Evolutionary conservation across 2,888 invertebrate genomes (phyloP).

Genomic region (Orchestes rusci): DNA sequence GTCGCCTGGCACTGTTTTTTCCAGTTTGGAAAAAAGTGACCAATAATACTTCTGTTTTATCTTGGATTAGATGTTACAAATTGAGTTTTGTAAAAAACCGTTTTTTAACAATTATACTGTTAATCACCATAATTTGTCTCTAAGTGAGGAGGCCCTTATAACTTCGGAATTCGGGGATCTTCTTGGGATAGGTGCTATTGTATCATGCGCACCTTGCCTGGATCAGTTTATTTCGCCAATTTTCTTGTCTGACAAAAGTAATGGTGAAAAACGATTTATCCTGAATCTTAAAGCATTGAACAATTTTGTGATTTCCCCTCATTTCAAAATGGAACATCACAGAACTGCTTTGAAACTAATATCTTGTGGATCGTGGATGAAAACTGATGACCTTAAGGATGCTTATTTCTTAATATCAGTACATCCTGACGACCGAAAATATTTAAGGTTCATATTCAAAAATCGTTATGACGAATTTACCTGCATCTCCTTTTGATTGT

Average conservation of each 20-base stretch:
- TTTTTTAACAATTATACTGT: not conserved
- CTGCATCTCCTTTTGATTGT: constrained; percentile 4
- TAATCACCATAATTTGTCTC: too few species aligned
- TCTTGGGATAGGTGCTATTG: constrained; percentile 7
- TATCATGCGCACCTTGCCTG: constrained; percentile 4
- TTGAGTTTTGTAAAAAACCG: not conserved
- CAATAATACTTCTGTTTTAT: not conserved
- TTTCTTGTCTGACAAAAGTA: constrained; percentile 12
- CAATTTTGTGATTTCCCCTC: constrained; percentile 20
- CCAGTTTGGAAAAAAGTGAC: not conserved
- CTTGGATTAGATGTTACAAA: not conserved
- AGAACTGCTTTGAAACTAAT: constrained; percentile 19
- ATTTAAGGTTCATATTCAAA: constrained; percentile 27
- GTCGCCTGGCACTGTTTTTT: not conserved
- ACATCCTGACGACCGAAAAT: constrained; percentile 18
- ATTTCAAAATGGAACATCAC: constrained; percentile 30
- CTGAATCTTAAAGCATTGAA: constrained; percentile 24
- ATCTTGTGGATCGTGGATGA: constrained; percentile 14
- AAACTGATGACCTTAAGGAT: constrained; percentile 18
- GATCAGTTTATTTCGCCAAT: constrained; percentile 18
- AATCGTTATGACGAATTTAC: constrained; percentile 22
- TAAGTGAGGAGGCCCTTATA: not conserved
- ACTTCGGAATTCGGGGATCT: not conserved
- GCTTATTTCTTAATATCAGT: constrained; percentile 26
- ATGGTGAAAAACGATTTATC: constrained; percentile 5